These are phyloP conservation scores for Aldabrachelys gigantea DNA, from an alignment of 2,113 vertebrate species.

Conservation along the genomic window DNA sequence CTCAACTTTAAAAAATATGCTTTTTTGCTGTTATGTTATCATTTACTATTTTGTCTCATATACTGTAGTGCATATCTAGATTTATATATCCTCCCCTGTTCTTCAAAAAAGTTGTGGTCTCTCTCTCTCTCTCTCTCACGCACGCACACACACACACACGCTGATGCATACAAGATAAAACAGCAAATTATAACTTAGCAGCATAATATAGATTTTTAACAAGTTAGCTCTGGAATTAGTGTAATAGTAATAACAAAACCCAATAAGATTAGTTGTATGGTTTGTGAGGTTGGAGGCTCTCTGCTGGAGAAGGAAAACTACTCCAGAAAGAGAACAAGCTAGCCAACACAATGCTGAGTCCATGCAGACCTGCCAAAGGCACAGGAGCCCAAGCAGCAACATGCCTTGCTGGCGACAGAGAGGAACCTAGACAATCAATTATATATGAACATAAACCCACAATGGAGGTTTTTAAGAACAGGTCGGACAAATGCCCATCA, in stretches of 20 bases:
- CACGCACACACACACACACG: not conserved
- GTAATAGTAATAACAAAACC: not conserved
- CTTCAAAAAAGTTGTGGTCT: not conserved
- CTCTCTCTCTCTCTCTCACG: not conserved
- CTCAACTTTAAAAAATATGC: not conserved
- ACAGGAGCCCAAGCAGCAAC: not conserved
- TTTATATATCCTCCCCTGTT: not conserved
- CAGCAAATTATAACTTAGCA: not conserved
- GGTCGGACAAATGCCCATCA: not conserved
- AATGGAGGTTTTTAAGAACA: not conserved
- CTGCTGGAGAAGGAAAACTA: not conserved
- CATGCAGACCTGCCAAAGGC: not conserved
- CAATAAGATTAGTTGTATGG: not conserved
- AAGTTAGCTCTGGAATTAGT: not conserved
- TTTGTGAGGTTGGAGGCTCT: not conserved
- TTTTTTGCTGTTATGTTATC: not conserved
- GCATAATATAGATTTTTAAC: not conserved
- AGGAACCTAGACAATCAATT: not conserved
- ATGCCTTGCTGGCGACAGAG: not conserved
- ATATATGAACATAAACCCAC: not conserved
- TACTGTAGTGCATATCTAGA: not conserved
- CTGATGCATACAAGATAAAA: not conserved
- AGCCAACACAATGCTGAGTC: not conserved
- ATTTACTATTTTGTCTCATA: not conserved
- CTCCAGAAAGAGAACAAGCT: not conserved